Conservation (phyloP, 30 jellyfish, hydroid and myxozoan species). For the Hydractinia symbiolongicarpus region DNA sequence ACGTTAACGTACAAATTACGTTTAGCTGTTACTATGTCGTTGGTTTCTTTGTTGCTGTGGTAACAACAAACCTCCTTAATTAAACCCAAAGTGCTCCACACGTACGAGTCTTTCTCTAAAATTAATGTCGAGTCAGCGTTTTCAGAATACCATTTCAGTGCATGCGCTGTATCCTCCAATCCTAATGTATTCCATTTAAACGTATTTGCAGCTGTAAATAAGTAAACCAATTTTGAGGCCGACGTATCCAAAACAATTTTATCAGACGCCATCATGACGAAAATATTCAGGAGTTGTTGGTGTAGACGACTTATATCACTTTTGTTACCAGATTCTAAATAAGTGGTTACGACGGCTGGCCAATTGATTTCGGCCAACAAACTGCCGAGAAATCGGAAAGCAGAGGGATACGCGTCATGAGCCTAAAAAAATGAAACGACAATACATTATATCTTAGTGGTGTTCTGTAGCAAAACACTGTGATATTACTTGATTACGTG, state of each 20-base stretch:
- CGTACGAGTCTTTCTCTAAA: slow-evolving; percentile 31
- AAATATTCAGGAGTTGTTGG: slow-evolving; percentile 35
- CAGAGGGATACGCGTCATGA: slow-evolving; percentile 30
- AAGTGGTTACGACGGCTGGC: slow-evolving; percentile 29
- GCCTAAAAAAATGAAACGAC: slow-evolving; percentile 27
- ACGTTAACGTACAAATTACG: slow-evolving; percentile 41
- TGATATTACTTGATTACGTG: background rate
- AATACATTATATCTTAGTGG: background rate
- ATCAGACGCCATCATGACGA: slow-evolving; percentile 43
- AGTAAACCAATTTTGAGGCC: slow-evolving; percentile 6
- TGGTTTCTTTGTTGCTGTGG: slow-evolving; percentile 12
- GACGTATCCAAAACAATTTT: slow-evolving; percentile 29
- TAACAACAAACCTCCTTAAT: slow-evolving; percentile 37
- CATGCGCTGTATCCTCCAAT: slow-evolving; percentile 33
- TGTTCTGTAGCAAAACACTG: no score
- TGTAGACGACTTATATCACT: slow-evolving; percentile 24
- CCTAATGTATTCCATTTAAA: slow-evolving; percentile 39
- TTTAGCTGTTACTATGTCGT: slow-evolving; percentile 16
- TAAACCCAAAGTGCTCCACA: background rate
- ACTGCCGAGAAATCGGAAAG: slow-evolving; percentile 54
- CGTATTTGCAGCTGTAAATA: slow-evolving; percentile 14
- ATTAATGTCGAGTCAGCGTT: slow-evolving; percentile 45
- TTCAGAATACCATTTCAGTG: slow-evolving; percentile 57
- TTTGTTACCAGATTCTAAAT: slow-evolving; percentile 10
- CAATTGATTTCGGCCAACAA: slow-evolving; percentile 46